Evolutionary conservation across 2,113 vertebrate species (phyloP), one percentile per base, ranked within the genome.

Genomic region (Protobothrops mucrosquamatus): DNA sequence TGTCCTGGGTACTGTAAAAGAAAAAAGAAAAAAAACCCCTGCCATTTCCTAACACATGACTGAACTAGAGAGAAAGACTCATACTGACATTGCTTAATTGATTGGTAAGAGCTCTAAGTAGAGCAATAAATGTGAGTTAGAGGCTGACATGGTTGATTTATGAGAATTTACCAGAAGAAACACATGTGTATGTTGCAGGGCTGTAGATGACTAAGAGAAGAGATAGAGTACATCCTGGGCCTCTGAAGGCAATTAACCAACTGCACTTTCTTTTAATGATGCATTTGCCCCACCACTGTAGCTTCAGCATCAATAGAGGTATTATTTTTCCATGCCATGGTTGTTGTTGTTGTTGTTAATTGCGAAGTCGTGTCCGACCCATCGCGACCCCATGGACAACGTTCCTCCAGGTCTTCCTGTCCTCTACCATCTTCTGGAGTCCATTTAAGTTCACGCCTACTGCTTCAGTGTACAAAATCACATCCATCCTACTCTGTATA

Each of bases 31-130:
- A 0, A 43, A 0, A 10, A 6, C 69, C 69, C 69, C 86, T 94
- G 86, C 94, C 94, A 91, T 95, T 96, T 96, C 93, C 92, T 95
- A 93, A 95, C 95, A 95, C 93, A 95, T 95, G 95, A 91, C 91
- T 91, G 89, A 94, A 94, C 1, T n/a, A n/a, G 48, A 54, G 48
- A 64, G 91, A 89, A 94, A 93, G 93, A 95, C 91, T 29, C 91
- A 85, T 52, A 87, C 4, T 7, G 88, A 94, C 94, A 93, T 92
- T 1, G 1, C 93, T 92, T 86, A 96, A 95, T 61, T 94, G 4
- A 6, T 57, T 88, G 94, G 87, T 0, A 24, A 95, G 91, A 93
- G 94, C 94, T 95, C 2, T 0, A 81, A 93, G 85, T 69, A 95
- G 91, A 95, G 95, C 93, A 89, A 93, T 94, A 94, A 95, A 95